Conservation (phyloP, 2,113 vertebrate species). For the Noturus placidus region DNA sequence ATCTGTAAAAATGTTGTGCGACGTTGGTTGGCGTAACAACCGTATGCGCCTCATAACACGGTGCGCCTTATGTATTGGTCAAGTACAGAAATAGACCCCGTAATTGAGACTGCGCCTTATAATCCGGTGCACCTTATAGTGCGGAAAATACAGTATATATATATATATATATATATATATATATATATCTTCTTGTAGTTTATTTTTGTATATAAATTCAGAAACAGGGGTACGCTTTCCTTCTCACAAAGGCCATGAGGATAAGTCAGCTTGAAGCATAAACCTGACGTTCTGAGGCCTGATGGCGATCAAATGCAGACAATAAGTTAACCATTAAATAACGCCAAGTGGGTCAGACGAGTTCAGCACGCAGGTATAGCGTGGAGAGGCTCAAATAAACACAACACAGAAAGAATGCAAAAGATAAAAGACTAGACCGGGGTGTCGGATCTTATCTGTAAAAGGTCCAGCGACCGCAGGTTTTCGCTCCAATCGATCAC, state of each 20-base stretch:
- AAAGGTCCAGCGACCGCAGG: background rate
- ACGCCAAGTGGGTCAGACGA: background rate
- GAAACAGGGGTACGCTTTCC: background rate
- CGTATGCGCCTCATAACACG: no score
- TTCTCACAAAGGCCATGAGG: background rate
- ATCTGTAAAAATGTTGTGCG: no score
- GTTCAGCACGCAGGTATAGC: background rate
- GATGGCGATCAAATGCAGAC: background rate
- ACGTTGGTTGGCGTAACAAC: no score
- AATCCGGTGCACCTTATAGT: no score
- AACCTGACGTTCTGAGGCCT: no score
- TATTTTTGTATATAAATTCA: background rate
- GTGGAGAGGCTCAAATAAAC: background rate
- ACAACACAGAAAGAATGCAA: background rate
- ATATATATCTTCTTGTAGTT: background rate
- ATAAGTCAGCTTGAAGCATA: background rate
- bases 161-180: no score
- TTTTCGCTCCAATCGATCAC: background rate
- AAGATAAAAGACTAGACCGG: background rate
- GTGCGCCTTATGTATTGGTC: no score
- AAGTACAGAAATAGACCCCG: no score
- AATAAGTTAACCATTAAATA: background rate
- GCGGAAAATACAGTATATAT: no score
- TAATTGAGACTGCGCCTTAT: no score
- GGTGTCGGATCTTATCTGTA: background rate